Conservation (phyloP, 2,113 vertebrate genomes). For the Serilophus lunatus region DNA sequence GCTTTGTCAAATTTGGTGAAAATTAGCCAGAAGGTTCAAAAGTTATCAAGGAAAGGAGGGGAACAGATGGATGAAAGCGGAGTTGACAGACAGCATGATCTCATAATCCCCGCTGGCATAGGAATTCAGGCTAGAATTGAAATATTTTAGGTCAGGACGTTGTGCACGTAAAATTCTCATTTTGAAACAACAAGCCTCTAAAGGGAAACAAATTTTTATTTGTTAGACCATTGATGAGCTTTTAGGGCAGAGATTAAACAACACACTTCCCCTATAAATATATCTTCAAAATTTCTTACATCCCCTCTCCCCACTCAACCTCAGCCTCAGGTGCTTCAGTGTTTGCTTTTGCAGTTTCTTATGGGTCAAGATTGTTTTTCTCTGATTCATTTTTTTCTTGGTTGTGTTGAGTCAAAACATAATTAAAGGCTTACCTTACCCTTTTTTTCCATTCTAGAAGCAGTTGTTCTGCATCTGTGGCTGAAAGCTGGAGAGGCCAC, state of each 20-base stretch:
- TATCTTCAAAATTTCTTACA: background rate
- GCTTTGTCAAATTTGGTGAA: constrained; percentile 1
- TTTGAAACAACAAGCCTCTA: constrained; percentile 22
- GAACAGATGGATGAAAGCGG: constrained; percentile 45
- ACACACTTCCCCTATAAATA: background rate
- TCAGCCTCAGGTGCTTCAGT: background rate
- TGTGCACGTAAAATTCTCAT: constrained; percentile 10
- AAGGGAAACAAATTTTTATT: constrained; percentile 9
- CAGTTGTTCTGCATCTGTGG: constrained; percentile 26
- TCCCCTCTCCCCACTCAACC: background rate
- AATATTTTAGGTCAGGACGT: constrained; percentile 48
- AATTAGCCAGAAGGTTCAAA: constrained; percentile 43
- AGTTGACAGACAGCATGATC: constrained; percentile 52
- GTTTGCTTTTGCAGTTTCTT: constrained; percentile 6
- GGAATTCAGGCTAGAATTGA: constrained; percentile 41
- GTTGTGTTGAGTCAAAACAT: constrained; percentile 23
- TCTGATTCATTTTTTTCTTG: background rate
- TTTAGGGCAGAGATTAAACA: background rate
- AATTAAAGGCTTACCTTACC: constrained; percentile 28
- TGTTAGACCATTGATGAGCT: background rate
- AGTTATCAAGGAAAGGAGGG: constrained; percentile 30
- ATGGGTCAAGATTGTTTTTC: background rate
- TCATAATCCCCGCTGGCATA: constrained; percentile 33
- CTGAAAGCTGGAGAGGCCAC: background rate
- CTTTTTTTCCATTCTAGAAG: background rate